Conservation (phyloP, 2,113 vertebrate species). For the Varanus salvator region DNA sequence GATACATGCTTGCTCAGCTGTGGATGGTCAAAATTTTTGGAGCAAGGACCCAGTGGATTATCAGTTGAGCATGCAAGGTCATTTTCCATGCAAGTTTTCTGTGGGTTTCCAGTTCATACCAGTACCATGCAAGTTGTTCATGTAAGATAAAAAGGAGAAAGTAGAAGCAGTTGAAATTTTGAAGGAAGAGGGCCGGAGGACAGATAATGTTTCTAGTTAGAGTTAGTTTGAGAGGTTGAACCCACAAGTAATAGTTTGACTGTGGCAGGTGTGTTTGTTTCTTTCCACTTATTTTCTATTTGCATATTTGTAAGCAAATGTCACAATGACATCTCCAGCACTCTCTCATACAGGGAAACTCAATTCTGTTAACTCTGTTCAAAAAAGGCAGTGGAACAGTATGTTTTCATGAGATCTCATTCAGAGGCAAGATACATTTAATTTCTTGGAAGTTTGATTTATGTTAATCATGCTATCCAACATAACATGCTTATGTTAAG, state of each 20-base stretch:
- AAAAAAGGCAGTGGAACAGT: neutral
- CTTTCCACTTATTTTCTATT: neutral
- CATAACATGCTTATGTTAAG: neutral
- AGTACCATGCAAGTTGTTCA: neutral
- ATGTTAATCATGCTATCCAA: neutral
- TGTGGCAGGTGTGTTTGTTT: no score
- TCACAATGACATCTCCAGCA: neutral
- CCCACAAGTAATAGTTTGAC: no score
- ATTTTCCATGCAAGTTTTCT: neutral
- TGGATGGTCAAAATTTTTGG: neutral
- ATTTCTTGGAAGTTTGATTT: neutral
- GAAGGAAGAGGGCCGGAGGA: neutral
- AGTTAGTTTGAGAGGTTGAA: no score
- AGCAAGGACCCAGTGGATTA: neutral
- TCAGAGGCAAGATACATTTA: neutral
- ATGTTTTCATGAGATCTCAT: neutral
- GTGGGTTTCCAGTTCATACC: neutral
- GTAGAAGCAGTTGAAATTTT: neutral
- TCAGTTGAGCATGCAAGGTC: neutral
- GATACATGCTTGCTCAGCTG: neutral
- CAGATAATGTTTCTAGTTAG: neutral
- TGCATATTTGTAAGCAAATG: neutral
- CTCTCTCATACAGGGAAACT: neutral
- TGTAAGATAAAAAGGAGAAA: no score
- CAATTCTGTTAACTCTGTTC: neutral